Conservation (phyloP, 92 coral and sea anemone genomes). For the Phenganax stokvisi region DNA sequence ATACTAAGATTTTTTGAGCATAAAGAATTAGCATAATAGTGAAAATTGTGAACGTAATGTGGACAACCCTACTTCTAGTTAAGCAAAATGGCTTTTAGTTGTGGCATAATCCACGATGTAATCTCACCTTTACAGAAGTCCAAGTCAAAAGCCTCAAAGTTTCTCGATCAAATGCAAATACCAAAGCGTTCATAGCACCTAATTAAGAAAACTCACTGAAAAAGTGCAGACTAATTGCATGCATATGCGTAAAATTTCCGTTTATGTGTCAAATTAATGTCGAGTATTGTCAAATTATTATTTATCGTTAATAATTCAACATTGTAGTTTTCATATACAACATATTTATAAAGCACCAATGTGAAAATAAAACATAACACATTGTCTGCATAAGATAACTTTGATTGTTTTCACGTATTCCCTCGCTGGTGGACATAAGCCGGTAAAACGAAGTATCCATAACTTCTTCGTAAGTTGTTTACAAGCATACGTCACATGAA, state of each 20-base stretch:
- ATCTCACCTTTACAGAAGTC: slow-evolving; percentile 65
- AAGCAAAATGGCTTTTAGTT: background rate
- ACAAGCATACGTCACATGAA: background rate
- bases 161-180: slow-evolving; percentile 85
- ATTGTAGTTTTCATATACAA: too few relatives aligned
- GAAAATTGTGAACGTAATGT: slow-evolving; percentile 57
- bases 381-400: too few relatives aligned
- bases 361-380: too few relatives aligned
- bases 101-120: background rate
- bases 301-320: background rate
- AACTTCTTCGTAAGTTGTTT: background rate
- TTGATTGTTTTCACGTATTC: too few relatives aligned
- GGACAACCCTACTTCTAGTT: slow-evolving; percentile 25
- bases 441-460: too few relatives aligned
- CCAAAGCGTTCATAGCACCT: slow-evolving; percentile 82
- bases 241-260: background rate
- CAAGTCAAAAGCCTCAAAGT: slow-evolving; percentile 72
- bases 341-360: too few relatives aligned
- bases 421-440: too few relatives aligned
- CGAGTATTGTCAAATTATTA: too few relatives aligned
- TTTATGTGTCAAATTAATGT: background rate
- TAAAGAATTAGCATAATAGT: slow-evolving; percentile 51
- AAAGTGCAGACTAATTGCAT: background rate
- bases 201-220: background rate
- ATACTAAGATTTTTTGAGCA: slow-evolving; percentile 46